These are phyloP conservation scores for Oscheius sp. DNA, from an alignment of 2,888 invertebrate species.

Conservation along the genomic window DNA sequence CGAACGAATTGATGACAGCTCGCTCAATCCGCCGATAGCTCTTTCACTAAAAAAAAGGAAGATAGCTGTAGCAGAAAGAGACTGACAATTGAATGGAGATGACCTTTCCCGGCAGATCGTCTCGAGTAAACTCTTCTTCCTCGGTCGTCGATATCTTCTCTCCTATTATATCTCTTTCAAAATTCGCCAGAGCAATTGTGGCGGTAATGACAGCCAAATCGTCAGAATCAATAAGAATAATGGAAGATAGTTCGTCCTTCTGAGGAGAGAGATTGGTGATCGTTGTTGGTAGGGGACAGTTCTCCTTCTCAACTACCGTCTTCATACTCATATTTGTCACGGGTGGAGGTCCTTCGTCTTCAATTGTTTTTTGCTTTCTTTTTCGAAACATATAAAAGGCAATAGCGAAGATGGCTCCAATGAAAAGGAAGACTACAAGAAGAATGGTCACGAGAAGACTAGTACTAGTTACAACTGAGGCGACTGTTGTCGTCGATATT, in stretches of 20 bases:
- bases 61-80: not conserved
- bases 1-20: conserved; percentile 3
- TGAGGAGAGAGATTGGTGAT: too few species aligned
- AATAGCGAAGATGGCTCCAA: too few species aligned
- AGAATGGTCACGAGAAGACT: too few species aligned
- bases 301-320: too few species aligned
- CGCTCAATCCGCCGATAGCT: not conserved
- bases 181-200: not conserved
- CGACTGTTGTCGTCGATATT: too few species aligned
- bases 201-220: conserved; percentile 4
- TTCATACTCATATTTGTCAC: too few species aligned
- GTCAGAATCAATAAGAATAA: not conserved
- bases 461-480: too few species aligned
- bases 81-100: not conserved
- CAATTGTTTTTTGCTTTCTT: not conserved
- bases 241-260: too few species aligned
- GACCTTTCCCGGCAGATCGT: not conserved
- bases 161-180: not conserved
- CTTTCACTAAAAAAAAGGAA: not conserved
- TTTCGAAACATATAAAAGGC: too few species aligned
- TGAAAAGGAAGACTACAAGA: too few species aligned
- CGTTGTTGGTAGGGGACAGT: too few species aligned
- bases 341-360: too few species aligned
- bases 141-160: not conserved
- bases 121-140: not conserved